Base-by-base conservation (phyloP, 1,140 invertebrate species). In the Macrobrachium rosenbergii region DNA sequence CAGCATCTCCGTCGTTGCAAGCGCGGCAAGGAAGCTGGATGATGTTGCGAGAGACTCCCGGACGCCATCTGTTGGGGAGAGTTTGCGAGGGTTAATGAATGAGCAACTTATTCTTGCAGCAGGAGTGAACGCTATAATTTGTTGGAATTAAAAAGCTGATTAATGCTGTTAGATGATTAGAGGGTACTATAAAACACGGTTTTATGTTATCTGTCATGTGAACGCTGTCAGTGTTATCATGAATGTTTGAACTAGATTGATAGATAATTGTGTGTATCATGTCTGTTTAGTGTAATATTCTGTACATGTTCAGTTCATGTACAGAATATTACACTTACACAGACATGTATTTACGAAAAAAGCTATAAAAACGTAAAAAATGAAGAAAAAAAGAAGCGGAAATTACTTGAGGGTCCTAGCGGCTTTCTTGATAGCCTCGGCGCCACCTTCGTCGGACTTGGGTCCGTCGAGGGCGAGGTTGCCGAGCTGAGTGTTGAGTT, bases 31-130 rank as follows among this genome's bases (percentile, higher is more conserved):
- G 59, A 19, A 86, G 23, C 17, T 86, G 83, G 21, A 86, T n/a
- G 14, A 86, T 80, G 76, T 43, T 73, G 17, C 83, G 76, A 64
- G 83, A 72, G 19, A 86, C 83, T 37, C 83, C 83, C 8, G 67
- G 63, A 52, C 83, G 76, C 83, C 83, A 86, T 59, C 83, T 85
- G 75, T 62, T 23, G 67, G n/a, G 14, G 14, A 37, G 7, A 72
- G 5, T 5, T n/a, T 2, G n/a, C n/a, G 11, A 67, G 3, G 63
- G 12, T 3, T n/a, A 76, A 12, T 76, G 19, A 37, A n/a, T n/a
- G n/a, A n/a, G n/a, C n/a, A n/a, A n/a, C n/a, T n/a, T n/a, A n/a
- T n/a, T n/a, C n/a, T n/a, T n/a, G n/a, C n/a, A n/a, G n/a, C n/a
- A n/a, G n/a, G n/a, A n/a, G n/a, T n/a, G n/a, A n/a, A n/a, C n/a